Conservation (phyloP, 2,113 vertebrate genomes). For the Neodontobutis hainanensis region DNA sequence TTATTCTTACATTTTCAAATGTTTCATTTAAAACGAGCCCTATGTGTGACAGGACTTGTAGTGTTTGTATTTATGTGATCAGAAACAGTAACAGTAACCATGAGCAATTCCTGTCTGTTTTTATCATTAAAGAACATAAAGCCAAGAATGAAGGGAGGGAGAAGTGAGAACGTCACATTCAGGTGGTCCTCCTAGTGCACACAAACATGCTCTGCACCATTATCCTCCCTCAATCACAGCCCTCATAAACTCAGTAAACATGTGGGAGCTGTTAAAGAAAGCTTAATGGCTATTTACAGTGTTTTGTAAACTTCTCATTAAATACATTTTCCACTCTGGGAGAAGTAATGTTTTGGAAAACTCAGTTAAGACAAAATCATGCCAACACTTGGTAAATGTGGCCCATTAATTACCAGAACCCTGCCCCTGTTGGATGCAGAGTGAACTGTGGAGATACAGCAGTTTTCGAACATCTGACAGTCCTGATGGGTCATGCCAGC, state of each 20-base stretch:
- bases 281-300: conserved; percentile 81
- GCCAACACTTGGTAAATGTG: conserved; percentile 70
- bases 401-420: conserved; percentile 55
- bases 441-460: conserved; percentile 21
- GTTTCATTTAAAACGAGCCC: too few species aligned
- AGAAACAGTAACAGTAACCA: background rate
- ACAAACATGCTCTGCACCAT: conserved; percentile 38
- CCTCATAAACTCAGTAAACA: conserved; percentile 76
- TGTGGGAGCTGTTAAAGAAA: conserved; percentile 76
- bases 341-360: conserved; percentile 80
- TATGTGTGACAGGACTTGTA: too few species aligned
- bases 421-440: conserved; percentile 45
- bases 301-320: conserved; percentile 79
- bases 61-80: background rate
- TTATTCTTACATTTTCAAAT: too few species aligned
- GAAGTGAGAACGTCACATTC: conserved; percentile 16
- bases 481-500: conserved; percentile 18
- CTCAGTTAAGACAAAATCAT: conserved; percentile 58
- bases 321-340: conserved; percentile 79
- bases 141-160: conserved; percentile 27
- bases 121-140: conserved; percentile 35
- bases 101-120: conserved; percentile 13
- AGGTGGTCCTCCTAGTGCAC: conserved; percentile 38
- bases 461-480: conserved; percentile 23
- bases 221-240: conserved; percentile 70